Evolutionary conservation across 1,140 invertebrate species (phyloP), one percentile per base, ranked within the genome.

Genomic region (Pollicipes pollicipes): DNA sequence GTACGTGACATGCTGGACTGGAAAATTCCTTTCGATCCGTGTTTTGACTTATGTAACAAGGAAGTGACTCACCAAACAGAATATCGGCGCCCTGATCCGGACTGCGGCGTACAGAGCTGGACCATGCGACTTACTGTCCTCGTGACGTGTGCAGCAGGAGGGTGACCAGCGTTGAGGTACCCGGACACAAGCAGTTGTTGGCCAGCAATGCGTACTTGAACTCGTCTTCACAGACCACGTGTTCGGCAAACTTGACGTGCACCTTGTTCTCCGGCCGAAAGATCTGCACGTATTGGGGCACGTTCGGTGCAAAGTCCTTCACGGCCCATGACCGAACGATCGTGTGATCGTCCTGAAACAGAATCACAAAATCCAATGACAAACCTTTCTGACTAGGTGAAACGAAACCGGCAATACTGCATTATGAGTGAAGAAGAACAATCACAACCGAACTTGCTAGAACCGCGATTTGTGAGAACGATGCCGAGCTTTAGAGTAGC

Each of bases 241-340:
- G 93, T 78, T 97, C 93, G 68, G 96, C 95, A 80, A 98, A 98
- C 80, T 97, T 95, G 28, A 98, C 95, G 82, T 98, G 95, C 73
- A 98, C 85, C 79, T 98, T 98, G 79, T 97, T 97, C 81, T 98
- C 95, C 58, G 95, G 93, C 78, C 94, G 84, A 83, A 97, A 98
- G 74, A 98, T 95, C 82, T 98, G 96, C 68, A 98, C 93, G 81
- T 97, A 98, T 82, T 98, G 95, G 31, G 93, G 91, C 71, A 97
- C 93, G 76, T 86, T 87, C 30, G 95, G 95, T 0, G 95, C 94
- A 81, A 96, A 98, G 80, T 98, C 96, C 80, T 97, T 95, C 21
- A 98, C 93, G 8, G 96, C 95, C 95, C 95, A 98, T 24, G 95
- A 97, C 73, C 95, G 85, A 66, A 98, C 83, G 75, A 98, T 97